Conservation (phyloP, 2,888 invertebrate species). For the Lingula anatina region DNA sequence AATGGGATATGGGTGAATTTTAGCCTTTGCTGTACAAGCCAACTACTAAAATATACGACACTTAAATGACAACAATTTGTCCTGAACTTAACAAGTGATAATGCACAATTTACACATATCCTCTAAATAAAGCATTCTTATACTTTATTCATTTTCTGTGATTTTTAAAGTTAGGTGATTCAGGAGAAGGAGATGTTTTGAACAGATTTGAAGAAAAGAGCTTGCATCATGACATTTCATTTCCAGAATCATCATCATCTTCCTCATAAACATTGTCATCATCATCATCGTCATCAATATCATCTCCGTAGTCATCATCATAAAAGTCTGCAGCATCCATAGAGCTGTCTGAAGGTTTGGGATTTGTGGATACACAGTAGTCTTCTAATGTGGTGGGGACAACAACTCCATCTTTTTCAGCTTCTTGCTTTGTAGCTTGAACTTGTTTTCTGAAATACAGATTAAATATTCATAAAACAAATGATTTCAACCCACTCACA, state of each 20-base stretch:
- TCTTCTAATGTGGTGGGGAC: conserved; percentile 97
- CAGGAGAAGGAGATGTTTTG: too few species aligned
- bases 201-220: too few species aligned
- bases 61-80: too few species aligned
- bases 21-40: too few species aligned
- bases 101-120: too few species aligned
- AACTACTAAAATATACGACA: too few species aligned
- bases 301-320: conserved; percentile 51
- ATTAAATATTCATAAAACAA: not conserved
- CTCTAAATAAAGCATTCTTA: too few species aligned
- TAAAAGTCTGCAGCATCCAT: conserved; percentile 94
- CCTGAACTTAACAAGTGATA: too few species aligned
- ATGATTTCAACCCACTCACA: not conserved
- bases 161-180: too few species aligned
- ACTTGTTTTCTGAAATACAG: conserved; percentile 81
- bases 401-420: conserved; percentile 92
- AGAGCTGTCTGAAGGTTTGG: conserved; percentile 74
- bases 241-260: conserved; percentile 28
- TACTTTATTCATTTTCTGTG: too few species aligned
- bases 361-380: conserved; percentile 86
- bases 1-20: too few species aligned
- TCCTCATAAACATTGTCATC: conserved; percentile 24
- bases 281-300: conserved; percentile 21
- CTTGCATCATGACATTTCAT: conserved; percentile 7
- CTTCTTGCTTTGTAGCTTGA: conserved; percentile 86